Evolutionary conservation across 2,113 vertebrate species (phyloP).

Genomic region (Aix galericulata): DNA sequence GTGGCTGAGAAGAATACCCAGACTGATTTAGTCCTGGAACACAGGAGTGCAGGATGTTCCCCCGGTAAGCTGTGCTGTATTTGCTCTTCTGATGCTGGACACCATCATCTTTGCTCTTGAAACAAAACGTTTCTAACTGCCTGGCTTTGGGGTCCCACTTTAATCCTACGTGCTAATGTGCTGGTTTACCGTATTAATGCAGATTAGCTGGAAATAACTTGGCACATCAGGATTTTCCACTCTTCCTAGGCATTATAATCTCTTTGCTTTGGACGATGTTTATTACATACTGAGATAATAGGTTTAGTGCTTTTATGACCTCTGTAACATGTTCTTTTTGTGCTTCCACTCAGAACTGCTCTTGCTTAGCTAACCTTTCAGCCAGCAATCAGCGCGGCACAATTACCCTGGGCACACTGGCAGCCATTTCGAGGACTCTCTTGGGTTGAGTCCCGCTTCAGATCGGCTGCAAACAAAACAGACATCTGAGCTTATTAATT

Average conservation of each 20-base stretch:
- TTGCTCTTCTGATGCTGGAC: conserved; percentile 28
- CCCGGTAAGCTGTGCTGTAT: not conserved
- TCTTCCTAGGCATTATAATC: not conserved
- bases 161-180: conserved; percentile 36
- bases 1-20: not conserved
- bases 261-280: conserved; percentile 47
- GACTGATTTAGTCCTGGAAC: not conserved
- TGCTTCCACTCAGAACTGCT: not conserved
- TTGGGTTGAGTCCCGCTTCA: not conserved
- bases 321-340: not conserved
- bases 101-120: not conserved
- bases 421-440: not conserved
- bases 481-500: conserved; percentile 20
- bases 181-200: not conserved
- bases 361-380: conserved; percentile 24
- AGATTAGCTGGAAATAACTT: conserved; percentile 51
- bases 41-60: not conserved
- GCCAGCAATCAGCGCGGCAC: not conserved
- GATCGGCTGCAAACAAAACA: conserved; percentile 25
- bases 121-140: not conserved
- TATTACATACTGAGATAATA: conserved; percentile 44
- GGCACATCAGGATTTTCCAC: conserved; percentile 39
- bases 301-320: conserved; percentile 50
- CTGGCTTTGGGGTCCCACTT: conserved; percentile 43
- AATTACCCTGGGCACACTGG: not conserved